phyloP scores from a whole-genome alignment of 2,797 vertebrate genomes.

The Micrastur ruficollis region DNA sequence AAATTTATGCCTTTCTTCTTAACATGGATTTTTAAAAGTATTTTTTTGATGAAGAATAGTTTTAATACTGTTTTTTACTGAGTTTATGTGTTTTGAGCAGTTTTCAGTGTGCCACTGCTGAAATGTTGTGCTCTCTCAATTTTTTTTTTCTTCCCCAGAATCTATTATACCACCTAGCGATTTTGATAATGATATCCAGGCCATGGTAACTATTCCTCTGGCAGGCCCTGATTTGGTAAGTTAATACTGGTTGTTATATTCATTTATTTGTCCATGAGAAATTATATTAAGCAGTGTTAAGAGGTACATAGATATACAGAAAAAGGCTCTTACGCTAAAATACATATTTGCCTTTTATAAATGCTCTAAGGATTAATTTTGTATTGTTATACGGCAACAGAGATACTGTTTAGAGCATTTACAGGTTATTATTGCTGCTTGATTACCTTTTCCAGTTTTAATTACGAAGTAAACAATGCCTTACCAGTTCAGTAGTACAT shows the following conservation, averaged over 20 bases:
- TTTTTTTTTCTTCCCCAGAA: conserved; percentile 20
- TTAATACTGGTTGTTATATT: not conserved
- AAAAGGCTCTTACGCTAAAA: not conserved
- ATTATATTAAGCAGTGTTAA: not conserved
- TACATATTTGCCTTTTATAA: not conserved
- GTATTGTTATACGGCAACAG: not conserved
- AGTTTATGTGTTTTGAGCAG: not conserved
- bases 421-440: not conserved
- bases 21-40: not conserved
- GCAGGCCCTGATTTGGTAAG: conserved; percentile 67
- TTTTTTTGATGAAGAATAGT: not conserved
- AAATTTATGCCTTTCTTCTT: not conserved
- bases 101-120: not conserved
- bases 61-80: not conserved
- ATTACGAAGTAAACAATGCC: not conserved
- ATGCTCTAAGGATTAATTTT: not conserved
- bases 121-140: not conserved
- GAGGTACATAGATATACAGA: not conserved
- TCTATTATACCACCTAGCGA: not conserved
- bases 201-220: conserved; percentile 55
- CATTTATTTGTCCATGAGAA: not conserved
- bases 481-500: not conserved
- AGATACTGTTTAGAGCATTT: not conserved
- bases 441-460: not conserved
- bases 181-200: conserved; percentile 48